Evolutionary conservation across 1,140 invertebrate genomes (phyloP).

Genomic region (Drosophila tani): DNA sequence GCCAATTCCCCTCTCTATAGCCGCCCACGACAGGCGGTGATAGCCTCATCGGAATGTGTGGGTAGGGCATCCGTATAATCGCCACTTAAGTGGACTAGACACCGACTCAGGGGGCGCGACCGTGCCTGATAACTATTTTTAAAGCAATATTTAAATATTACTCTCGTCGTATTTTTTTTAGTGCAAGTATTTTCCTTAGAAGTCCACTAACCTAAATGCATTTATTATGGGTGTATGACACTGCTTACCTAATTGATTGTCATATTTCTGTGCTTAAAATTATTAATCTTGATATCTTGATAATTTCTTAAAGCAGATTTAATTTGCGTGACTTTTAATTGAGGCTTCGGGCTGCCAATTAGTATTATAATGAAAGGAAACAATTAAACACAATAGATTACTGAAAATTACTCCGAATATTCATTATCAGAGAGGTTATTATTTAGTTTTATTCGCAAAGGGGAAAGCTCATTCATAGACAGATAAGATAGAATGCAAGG

Average conservation of each 20-base stretch:
- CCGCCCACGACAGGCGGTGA: slow-evolving; percentile 1
- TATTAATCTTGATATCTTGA: no score
- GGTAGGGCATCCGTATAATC: slow-evolving; percentile 8
- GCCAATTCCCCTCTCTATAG: not conserved
- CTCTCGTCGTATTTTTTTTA: no score
- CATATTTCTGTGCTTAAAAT: no score
- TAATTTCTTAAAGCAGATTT: no score
- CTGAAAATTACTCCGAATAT: not conserved
- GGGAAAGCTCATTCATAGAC: not conserved
- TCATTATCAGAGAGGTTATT: not conserved
- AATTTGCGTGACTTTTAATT: no score
- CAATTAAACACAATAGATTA: not conserved
- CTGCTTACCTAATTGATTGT: no score
- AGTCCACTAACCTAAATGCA: no score
- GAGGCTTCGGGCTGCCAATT: no score
- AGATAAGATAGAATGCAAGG: not conserved
- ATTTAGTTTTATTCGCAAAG: no score
- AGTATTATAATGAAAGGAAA: no score
- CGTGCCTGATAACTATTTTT: not conserved
- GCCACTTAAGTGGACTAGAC: slow-evolving; percentile 7
- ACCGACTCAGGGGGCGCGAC: slow-evolving; percentile 6
- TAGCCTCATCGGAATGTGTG: slow-evolving; percentile 1
- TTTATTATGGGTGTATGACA: no score
- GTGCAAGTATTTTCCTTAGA: no score
- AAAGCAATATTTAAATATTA: not conserved